Percentiles rank a stretch among this genome's conserved stretches.
These are phyloP conservation scores for Plecotus auritus DNA, from an alignment of 2,113 vertebrate species.

Conservation along the genomic window DNA sequence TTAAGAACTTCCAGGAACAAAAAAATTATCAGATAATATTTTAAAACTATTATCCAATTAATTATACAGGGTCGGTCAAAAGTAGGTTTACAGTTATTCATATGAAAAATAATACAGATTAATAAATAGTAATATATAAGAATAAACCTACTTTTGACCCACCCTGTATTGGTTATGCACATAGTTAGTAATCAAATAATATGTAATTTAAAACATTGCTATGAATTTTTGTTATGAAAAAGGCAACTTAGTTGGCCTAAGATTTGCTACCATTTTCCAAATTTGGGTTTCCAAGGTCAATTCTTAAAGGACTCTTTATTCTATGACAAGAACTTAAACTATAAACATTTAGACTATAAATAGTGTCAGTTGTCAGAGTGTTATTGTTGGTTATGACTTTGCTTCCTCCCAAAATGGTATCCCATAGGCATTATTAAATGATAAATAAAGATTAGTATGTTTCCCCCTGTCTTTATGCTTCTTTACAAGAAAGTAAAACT, in stretches of 20 bases:
- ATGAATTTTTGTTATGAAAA: neutral
- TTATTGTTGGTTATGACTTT: neutral
- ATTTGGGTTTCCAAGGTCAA: neutral
- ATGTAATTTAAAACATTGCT: conserved; percentile 2
- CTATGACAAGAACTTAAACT: neutral
- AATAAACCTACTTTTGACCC: neutral
- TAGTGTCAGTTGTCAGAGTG: neutral
- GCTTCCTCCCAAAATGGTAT: neutral
- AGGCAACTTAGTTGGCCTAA: neutral
- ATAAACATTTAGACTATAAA: conserved; percentile 34
- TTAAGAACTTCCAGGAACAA: neutral
- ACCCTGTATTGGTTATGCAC: neutral
- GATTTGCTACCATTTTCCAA: conserved; percentile 20
- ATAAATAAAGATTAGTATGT: conserved; percentile 13
- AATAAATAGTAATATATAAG: neutral
- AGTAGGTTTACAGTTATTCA: neutral
- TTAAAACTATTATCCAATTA: neutral
- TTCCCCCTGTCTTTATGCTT: neutral
- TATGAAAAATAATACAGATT: neutral
- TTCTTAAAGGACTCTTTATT: conserved; percentile 10
- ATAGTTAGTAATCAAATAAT: neutral
- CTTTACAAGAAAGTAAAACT: conserved; percentile 26
- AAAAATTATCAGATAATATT: neutral
- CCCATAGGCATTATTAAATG: neutral
- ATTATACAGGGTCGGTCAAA: neutral